These are phyloP conservation scores for Chloroclysta siterata DNA, from an alignment of 2,888 invertebrate species.

Conservation along the genomic window DNA sequence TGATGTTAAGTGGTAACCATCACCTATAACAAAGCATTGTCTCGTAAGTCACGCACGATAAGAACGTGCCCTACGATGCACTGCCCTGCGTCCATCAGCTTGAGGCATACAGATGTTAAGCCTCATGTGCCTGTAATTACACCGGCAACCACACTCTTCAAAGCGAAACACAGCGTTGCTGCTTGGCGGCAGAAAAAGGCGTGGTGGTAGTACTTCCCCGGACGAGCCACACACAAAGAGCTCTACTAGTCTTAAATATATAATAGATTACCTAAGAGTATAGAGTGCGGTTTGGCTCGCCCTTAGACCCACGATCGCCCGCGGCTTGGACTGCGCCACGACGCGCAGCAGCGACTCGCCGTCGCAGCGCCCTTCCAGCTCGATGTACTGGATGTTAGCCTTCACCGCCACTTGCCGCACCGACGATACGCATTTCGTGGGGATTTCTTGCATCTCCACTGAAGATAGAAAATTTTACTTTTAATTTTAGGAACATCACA, in stretches of 20 bases:
- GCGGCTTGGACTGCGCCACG: conserved; percentile 91
- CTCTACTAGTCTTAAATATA: not conserved
- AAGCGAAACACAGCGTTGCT: no score
- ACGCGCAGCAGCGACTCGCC: conserved; percentile 93
- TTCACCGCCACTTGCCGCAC: conserved; percentile 91
- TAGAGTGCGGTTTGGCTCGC: conserved; percentile 55
- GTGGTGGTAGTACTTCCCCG: no score
- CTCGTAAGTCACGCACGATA: no score
- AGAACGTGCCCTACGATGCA: no score
- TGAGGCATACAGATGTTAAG: no score
- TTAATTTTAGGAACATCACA: not conserved
- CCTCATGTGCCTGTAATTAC: no score
- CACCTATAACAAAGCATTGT: no score
- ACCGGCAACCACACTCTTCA: no score
- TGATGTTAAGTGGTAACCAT: no score
- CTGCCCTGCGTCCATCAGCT: no score
- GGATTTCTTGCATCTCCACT: conserved; percentile 88
- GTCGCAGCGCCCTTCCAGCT: conserved; percentile 97
- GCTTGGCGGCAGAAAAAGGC: no score
- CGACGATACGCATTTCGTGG: conserved; percentile 94
- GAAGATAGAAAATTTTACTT: conserved; percentile 28
- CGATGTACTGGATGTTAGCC: conserved; percentile 96
- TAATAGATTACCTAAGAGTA: conserved; percentile 52
- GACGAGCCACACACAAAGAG: no score
- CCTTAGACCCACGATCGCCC: conserved; percentile 88